Evolutionary conservation across 2,113 vertebrate species (phyloP), one percentile per base, ranked within the genome.

Genomic region (Gnathonemus echidnorhynchus): DNA sequence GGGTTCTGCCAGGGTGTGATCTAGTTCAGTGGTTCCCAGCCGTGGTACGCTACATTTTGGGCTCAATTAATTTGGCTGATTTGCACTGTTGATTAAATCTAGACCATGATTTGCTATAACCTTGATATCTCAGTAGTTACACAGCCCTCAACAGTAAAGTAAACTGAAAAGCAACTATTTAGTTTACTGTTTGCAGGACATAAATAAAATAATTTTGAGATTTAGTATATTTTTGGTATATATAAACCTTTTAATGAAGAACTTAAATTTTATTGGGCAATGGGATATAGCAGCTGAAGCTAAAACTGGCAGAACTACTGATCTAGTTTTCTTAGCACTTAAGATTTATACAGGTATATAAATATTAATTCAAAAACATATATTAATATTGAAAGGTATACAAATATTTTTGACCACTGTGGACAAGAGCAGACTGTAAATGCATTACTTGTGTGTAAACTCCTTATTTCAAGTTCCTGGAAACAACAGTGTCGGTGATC

Each of bases 61-160:
- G 74, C 35, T 80, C 74, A 80, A 80, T 80, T 86, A 46, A 86
- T 49, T 86, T 86, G 83, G 83, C 74, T 80, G 74, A 80, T 86
- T 49, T 86, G 83, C 83, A 86, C 45, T 49, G 74, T 80, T 80
- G 74, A 80, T 80, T 80, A 80, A 80, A 80, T 80, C 74, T 42
- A 42, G 74, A 39, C 74, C 74, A 80, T 39, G 74, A 80, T 80
- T 42, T 80, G 74, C 74, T 80, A 80, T 80, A 80, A 39, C 74
- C 74, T 80, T 80, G 74, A 42, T 42, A 42, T 42, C 35, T 80
- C 35, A 19, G 74, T 42, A 42, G 70, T 39, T 77, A 77, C 70
- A 77, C 31, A 77, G 74, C 74, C 31, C 13, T 19, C 39, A 80
- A 39, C 74, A 80, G 35, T 80, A 39, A 77, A 77, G 70, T 77